A percentile compares a stretch with the other conserved stretches of the same genome.
These are phyloP conservation scores for Nysson spinosus DNA, from an alignment of 2,888 invertebrate genomes.

Conservation along the genomic window DNA sequence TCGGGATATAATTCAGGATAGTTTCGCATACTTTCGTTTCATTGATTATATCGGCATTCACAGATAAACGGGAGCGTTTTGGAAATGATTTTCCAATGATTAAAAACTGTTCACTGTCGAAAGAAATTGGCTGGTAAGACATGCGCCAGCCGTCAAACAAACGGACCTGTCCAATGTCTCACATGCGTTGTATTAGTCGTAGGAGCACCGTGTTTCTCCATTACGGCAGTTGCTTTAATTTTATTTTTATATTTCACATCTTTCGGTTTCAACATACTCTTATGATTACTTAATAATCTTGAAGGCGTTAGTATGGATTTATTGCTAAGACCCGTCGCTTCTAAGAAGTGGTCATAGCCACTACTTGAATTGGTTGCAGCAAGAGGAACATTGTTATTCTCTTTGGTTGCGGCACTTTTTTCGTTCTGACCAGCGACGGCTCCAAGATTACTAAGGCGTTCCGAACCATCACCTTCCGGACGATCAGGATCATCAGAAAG, in stretches of 20 bases:
- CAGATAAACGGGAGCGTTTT: background rate
- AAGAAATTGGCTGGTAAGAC: slow-evolving; percentile 43
- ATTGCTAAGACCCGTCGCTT: slow-evolving; percentile 88
- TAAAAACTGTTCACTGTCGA: slow-evolving; percentile 21
- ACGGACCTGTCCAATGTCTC: slow-evolving; percentile 79
- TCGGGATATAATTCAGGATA: background rate
- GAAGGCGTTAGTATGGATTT: slow-evolving; percentile 85
- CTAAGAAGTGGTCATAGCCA: slow-evolving; percentile 86
- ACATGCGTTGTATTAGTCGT: slow-evolving; percentile 67
- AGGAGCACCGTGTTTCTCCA: slow-evolving; percentile 77
- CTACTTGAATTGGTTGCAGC: slow-evolving; percentile 75
- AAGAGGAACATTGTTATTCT: slow-evolving; percentile 70
- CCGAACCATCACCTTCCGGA: slow-evolving; percentile 73
- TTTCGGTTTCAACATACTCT: slow-evolving; percentile 86
- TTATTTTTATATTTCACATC: slow-evolving; percentile 87
- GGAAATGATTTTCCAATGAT: too few species aligned
- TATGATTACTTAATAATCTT: slow-evolving; percentile 86
- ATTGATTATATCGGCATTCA: background rate
- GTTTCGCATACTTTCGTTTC: background rate
- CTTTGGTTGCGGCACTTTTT: slow-evolving; percentile 72
- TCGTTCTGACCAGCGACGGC: slow-evolving; percentile 76
- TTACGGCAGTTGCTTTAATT: slow-evolving; percentile 80
- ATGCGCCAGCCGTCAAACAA: slow-evolving; percentile 71
- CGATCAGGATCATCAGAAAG: slow-evolving; percentile 76
- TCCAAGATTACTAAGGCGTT: slow-evolving; percentile 64